Percentiles rank a stretch among this genome's conserved stretches.
Evolutionary conservation across 2,888 invertebrate genomes (phyloP).

Genomic region (Archips xylosteana): DNA sequence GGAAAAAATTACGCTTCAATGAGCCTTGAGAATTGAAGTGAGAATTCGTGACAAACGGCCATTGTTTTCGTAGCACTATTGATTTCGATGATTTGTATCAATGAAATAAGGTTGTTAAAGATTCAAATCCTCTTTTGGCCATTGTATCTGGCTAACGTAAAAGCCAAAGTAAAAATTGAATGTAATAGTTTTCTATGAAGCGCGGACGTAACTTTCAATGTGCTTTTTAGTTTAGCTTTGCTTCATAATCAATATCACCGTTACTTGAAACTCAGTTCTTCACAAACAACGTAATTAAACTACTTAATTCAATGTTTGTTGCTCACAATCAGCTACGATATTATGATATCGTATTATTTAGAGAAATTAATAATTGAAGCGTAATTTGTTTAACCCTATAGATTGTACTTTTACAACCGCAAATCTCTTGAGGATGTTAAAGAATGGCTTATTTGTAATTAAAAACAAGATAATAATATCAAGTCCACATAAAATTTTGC

Average conservation of each 20-base stretch:
- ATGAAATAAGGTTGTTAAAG: slow-evolving; percentile 2
- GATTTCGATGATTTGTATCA: neutral
- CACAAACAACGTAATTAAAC: neutral
- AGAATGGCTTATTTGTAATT: too few relatives aligned
- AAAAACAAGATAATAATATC: too few relatives aligned
- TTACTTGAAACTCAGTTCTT: neutral
- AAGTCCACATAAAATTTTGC: too few relatives aligned
- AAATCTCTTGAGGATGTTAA: too few relatives aligned
- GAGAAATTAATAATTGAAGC: too few relatives aligned
- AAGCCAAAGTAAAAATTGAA: neutral
- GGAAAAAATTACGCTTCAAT: neutral
- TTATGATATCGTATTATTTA: too few relatives aligned
- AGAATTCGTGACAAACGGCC: slow-evolving; percentile 31
- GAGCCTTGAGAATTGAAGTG: slow-evolving; percentile 9
- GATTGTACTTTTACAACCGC: too few relatives aligned
- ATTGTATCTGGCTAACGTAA: neutral
- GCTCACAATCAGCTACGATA: too few relatives aligned
- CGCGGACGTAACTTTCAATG: neutral
- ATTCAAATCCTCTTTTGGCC: neutral
- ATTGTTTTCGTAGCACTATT: slow-evolving; percentile 18
- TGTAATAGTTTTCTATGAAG: neutral
- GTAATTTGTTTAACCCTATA: too few relatives aligned
- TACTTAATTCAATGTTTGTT: too few relatives aligned
- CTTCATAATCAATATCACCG: neutral
- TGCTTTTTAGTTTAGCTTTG: neutral